Evolutionary conservation across 2,888 invertebrate species (phyloP).

Genomic region (Spialia ferax): DNA sequence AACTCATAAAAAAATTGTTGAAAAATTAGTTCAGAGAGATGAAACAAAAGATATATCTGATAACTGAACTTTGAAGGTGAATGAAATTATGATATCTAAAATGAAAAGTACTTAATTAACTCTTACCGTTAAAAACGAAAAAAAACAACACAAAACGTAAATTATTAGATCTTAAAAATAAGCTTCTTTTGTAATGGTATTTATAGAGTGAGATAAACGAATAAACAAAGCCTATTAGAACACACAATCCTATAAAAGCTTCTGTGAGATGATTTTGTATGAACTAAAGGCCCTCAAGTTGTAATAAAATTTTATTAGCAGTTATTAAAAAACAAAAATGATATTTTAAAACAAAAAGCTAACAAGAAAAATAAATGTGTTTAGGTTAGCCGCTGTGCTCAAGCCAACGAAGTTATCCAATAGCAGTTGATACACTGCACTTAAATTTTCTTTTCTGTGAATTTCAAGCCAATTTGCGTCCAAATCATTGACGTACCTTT

Average conservation of each 20-base stretch:
- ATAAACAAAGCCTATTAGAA: constrained; percentile 12
- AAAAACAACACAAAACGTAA: background rate
- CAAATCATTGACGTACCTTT: constrained; percentile 29
- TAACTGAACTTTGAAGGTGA: background rate
- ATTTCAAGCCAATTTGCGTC: constrained; percentile 26
- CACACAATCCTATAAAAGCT: constrained; percentile 17
- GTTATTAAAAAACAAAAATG: background rate
- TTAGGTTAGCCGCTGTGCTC: constrained; percentile 21
- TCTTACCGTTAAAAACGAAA: background rate
- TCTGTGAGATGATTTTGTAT: constrained; percentile 3
- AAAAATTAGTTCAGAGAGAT: background rate
- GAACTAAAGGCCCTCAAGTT: background rate
- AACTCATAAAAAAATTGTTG: background rate
- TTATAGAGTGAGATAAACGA: background rate
- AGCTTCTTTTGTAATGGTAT: background rate
- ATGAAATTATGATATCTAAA: background rate
- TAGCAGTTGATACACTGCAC: constrained; percentile 16
- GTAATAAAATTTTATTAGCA: background rate
- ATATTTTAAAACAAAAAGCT: background rate
- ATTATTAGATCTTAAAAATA: background rate
- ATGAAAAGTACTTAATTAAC: background rate
- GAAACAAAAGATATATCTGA: background rate
- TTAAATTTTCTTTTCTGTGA: constrained; percentile 24
- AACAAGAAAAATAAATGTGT: constrained; percentile 14
- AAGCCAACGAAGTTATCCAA: constrained; percentile 29